Base-by-base conservation (phyloP, 92 coral and sea anemone genomes). In the Umimayanthus chanpuru region DNA sequence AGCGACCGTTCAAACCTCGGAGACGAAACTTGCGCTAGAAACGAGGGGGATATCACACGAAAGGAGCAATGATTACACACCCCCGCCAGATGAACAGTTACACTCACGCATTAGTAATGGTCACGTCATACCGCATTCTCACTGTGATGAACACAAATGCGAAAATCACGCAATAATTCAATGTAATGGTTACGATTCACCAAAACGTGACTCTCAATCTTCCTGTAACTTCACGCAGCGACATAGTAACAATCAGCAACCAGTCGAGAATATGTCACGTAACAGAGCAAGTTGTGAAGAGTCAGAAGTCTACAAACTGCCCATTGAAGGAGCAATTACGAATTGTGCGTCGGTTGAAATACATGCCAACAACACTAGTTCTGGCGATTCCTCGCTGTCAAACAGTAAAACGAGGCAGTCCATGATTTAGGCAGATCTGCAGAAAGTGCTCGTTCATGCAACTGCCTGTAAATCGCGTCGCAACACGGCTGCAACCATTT, bases 21-120 rank as follows among this genome's bases (percentile, higher is more conserved):
- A 68, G 20, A 68, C 64, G 32, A 83, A 83, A 71, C 28, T 83
- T 9, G 32, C 87, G 16, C 76, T 70, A 16, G 87, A 83, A 47
- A 83, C 70, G 87, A 83, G 41, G 11, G 41, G 65, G 14, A 21
- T 83, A 32, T 41, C 66, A 18, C n/a, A 10, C 14, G 87, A 83
- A 47, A 47, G 43, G 32, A 47, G 36, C 25, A 70, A 43, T 44
- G 78, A 83, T 1, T 83, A 70, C 40, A 40, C 66, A 5, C 36
- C 65, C 5, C 66, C 87, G 7, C 65, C 66, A 41, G 77, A 18
- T 15, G 87, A 83, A 83, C 66, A 28, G 38, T 26, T 74, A 3
- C 77, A 49, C 30, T 61, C 85, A 21, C 70, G 85, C 47, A 56
- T 2, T 32, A 26, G 29, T 49, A 81, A 78, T 44, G 50, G 28